These are phyloP conservation scores for Delphinapterus leucas DNA, from an alignment of 2,113 vertebrate species.

Conservation along the genomic window DNA sequence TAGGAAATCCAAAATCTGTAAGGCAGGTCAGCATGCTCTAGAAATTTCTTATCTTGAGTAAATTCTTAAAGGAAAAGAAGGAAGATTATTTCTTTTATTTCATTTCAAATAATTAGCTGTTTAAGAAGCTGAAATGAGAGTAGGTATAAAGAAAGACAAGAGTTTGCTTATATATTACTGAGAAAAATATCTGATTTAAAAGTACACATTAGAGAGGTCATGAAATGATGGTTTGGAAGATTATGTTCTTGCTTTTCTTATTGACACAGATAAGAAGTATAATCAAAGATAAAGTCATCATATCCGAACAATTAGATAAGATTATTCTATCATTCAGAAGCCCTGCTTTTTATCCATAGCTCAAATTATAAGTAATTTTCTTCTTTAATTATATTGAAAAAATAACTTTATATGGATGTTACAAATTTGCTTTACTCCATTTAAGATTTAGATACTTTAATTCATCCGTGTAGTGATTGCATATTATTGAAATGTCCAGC, in stretches of 20 bases:
- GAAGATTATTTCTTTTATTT: slow-evolving; percentile 43
- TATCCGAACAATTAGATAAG: background rate
- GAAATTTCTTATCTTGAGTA: background rate
- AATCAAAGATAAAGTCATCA: slow-evolving; percentile 33
- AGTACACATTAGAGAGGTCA: background rate
- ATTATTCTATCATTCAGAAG: background rate
- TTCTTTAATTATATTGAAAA: slow-evolving; percentile 14
- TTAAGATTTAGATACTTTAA: background rate
- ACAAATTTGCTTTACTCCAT: background rate
- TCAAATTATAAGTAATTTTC: background rate
- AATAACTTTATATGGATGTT: background rate
- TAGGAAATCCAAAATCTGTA: no score
- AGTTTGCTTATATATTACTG: background rate
- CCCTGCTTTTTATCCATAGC: background rate
- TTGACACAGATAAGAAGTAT: slow-evolving; percentile 37
- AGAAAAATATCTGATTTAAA: slow-evolving; percentile 41
- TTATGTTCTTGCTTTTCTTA: slow-evolving; percentile 30
- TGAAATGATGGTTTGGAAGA: background rate
- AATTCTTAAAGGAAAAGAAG: background rate
- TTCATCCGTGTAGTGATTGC: background rate
- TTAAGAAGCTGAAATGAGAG: background rate
- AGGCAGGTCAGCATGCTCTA: background rate
- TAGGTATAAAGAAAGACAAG: background rate
- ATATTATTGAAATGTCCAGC: background rate
- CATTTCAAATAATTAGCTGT: slow-evolving; percentile 25